These are phyloP conservation scores for Lepidocyrtoides sp. DNA, from an alignment of 2,888 invertebrate genomes.

Conservation along the genomic window DNA sequence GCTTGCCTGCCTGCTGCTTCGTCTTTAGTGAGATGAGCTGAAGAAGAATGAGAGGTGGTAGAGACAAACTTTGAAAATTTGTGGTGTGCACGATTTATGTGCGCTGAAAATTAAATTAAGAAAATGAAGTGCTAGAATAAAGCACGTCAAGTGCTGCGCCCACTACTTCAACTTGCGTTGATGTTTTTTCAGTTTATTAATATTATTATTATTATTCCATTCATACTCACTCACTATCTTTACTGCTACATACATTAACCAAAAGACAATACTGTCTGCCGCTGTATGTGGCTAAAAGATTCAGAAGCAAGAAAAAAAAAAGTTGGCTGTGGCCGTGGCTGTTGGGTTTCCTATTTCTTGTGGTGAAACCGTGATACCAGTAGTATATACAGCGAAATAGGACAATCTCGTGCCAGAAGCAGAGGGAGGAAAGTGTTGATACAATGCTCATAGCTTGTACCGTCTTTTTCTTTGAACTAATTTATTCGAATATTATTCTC, in stretches of 20 bases:
- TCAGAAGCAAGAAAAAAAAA: neutral
- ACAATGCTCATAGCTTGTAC: neutral
- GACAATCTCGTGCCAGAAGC: conserved; percentile 55
- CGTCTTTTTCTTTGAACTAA: neutral
- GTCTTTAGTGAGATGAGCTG: neutral
- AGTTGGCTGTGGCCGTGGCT: conserved; percentile 9
- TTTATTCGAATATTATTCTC: conserved; percentile 63
- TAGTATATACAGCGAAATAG: conserved; percentile 6
- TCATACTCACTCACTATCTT: neutral
- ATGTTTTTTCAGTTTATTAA: neutral
- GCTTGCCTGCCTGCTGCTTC: neutral
- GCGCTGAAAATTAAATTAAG: conserved; percentile 72
- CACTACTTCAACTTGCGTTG: neutral
- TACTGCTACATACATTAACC: neutral
- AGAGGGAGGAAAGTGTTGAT: conserved; percentile 9
- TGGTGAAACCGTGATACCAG: no score
- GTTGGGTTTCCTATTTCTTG: conserved; percentile 28
- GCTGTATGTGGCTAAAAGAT: neutral
- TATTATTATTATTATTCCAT: conserved; percentile 16
- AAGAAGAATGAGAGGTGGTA: conserved; percentile 15
- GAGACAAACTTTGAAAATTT: conserved; percentile 69
- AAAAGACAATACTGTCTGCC: neutral
- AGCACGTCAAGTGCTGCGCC: neutral
- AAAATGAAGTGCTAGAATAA: conserved; percentile 56
- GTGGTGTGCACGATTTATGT: conserved; percentile 68